A percentile compares a stretch with the other conserved stretches of the same genome.
Conservation (phyloP, 2,888 invertebrate genomes). For the Orgyia antiqua region DNA sequence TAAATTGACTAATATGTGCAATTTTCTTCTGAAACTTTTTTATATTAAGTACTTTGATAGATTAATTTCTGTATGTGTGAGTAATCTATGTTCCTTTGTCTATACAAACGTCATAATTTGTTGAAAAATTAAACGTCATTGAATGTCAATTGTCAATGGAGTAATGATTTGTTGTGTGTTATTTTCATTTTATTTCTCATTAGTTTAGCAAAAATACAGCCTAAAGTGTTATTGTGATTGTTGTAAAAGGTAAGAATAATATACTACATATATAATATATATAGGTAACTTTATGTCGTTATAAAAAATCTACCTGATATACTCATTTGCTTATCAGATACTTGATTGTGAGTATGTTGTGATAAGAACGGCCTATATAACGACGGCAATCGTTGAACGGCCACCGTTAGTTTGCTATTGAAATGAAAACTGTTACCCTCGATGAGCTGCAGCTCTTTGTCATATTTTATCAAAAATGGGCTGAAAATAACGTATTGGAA, state of each 20-base stretch:
- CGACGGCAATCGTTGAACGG: constrained; percentile 55
- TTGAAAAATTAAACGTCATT: constrained; percentile 10
- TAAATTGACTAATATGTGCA: neutral
- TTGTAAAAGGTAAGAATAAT: constrained; percentile 22
- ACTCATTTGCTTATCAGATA: constrained; percentile 50
- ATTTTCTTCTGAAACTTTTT: too few relatives aligned
- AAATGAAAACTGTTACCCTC: constrained; percentile 44
- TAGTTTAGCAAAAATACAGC: neutral
- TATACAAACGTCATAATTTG: constrained; percentile 7
- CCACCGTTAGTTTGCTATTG: constrained; percentile 49
- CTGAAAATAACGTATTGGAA: constrained; percentile 40
- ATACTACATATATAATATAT: constrained; percentile 1
- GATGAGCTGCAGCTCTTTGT: constrained; percentile 27
- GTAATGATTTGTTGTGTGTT: constrained; percentile 26
- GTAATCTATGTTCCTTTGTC: constrained; percentile 16
- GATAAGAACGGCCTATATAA: constrained; percentile 71
- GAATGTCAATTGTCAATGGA: constrained; percentile 16
- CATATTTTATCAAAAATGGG: constrained; percentile 48
- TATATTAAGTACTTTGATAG: too few relatives aligned
- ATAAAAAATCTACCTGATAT: constrained; percentile 14
- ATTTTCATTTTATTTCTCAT: constrained; percentile 3
- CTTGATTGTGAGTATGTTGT: constrained; percentile 43
- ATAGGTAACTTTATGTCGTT: neutral
- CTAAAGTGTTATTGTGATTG: neutral
- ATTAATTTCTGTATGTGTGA: too few relatives aligned